Percentiles rank a stretch among this genome's conserved stretches.
phyloP scores from a whole-genome alignment of 2,797 vertebrate genomes.

The Scarus forsteni region DNA sequence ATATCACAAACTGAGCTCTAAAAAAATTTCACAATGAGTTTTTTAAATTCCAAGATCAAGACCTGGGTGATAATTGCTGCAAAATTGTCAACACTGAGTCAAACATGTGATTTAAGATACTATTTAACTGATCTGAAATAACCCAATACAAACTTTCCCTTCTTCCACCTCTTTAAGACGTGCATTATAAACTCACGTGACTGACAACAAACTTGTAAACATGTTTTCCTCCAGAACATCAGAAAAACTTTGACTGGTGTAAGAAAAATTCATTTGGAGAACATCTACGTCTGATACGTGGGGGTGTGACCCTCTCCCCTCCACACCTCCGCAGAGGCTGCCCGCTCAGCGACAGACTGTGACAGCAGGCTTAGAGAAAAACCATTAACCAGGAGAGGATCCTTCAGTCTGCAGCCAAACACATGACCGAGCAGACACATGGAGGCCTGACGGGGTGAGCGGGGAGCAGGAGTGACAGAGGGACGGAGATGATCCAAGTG shows the following conservation, averaged over 20 bases:
- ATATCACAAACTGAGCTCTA: no score
- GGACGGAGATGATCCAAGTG: slow-evolving; percentile 31
- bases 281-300: not conserved
- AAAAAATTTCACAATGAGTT: no score
- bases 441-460: slow-evolving; percentile 21
- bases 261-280: not conserved
- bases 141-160: no score
- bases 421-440: slow-evolving; percentile 73
- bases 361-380: slow-evolving; percentile 64
- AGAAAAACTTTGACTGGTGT: not conserved
- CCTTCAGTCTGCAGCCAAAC: slow-evolving; percentile 51
- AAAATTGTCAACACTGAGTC: no score
- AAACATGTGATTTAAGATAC: no score
- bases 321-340: slow-evolving; percentile 1
- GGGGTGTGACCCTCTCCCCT: slow-evolving; percentile 17
- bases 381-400: slow-evolving; percentile 63
- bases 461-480: slow-evolving; percentile 3
- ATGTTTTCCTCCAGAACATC: not conserved
- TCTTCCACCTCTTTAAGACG: no score
- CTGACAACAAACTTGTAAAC: not conserved
- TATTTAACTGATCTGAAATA: no score
- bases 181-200: not conserved
- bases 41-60: no score
- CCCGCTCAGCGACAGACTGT: slow-evolving; percentile 17
- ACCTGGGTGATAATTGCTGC: no score